phyloP scores from a whole-genome alignment of 2,113 vertebrate species.

The Mus pahari region DNA sequence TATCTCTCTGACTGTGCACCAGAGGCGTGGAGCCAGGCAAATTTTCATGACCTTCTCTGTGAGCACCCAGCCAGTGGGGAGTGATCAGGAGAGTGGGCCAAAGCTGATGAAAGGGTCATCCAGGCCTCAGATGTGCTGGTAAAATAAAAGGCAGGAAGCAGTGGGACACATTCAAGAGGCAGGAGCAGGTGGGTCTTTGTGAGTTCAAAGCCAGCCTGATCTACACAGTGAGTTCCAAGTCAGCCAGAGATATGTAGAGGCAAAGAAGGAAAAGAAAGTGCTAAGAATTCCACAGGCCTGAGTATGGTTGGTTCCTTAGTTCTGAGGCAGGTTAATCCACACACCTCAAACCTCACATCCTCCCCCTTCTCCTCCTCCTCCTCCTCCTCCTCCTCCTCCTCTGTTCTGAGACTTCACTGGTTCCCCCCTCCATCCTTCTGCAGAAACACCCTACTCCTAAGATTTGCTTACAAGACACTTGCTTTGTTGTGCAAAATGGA shows the following conservation, averaged over 20 bases:
- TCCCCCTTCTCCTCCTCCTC: too few relatives aligned
- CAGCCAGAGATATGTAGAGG: not conserved
- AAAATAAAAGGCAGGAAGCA: not conserved
- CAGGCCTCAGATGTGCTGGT: not conserved
- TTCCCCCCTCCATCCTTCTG: not conserved
- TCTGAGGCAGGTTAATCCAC: not conserved
- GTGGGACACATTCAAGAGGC: not conserved
- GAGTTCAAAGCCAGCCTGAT: not conserved
- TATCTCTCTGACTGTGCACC: not conserved
- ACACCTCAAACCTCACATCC: not conserved
- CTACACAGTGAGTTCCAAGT: not conserved
- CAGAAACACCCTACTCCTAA: rapidly evolving
- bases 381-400: too few relatives aligned
- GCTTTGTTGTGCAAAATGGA: not conserved
- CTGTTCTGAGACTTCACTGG: not conserved
- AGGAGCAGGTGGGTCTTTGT: not conserved
- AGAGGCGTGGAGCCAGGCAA: not conserved
- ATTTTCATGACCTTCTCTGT: not conserved
- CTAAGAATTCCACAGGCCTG: not conserved
- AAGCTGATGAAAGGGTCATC: not conserved
- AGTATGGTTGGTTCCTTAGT: not conserved
- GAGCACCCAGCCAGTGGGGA: not conserved
- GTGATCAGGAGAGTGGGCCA: not conserved
- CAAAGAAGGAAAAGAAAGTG: not conserved
- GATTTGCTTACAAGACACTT: not conserved